Base-by-base conservation (phyloP, 1,140 invertebrate species). In the Zaprionus africanus region DNA sequence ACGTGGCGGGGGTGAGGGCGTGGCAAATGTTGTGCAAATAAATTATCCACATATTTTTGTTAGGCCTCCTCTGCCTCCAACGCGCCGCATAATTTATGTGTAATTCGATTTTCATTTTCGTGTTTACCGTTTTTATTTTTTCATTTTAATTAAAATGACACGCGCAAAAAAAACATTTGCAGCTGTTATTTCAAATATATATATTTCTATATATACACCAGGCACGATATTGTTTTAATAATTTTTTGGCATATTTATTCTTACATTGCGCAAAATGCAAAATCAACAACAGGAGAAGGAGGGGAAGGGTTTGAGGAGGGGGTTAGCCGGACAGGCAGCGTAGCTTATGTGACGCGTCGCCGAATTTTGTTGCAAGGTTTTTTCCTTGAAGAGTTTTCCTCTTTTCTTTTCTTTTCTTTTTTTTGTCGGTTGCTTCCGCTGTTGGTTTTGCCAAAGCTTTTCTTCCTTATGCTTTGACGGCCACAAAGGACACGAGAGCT, bases 1-100 rank as follows among this genome's bases (percentile, higher is more conserved):
- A 0, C n/a, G n/a, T n/a, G n/a, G n/a, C n/a, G n/a, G n/a, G n/a
- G n/a, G n/a, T n/a, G 12, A 1, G 19, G 53, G 22, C 26, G 58
- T 36, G 6, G 28, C 41, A 76, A 74, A 68, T 68, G 43, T 69
- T 75, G 66, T 64, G 66, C 76, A 78, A 78, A 78, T 78, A 75
- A 78, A 75, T 78, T 75, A 75, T 78, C 54, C 61, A 46, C 46
- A 64, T 66, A 71, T 60, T 54, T 60, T 60, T 36, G 17, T 69
- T 61, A 54, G 67, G 26, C n/a, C 41, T 46, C 7, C n/a, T 7
- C 41, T n/a, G 22, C 22, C 22, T 22, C 22, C 22, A 22, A 1
- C 2, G 4, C 67, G 34, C 46, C 46, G 49, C 58, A 69, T 61
- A 69, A 69, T 54, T 61, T 61, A 68, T 68, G 65, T 68, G 65